Percentiles rank a stretch among this genome's conserved stretches.
Evolutionary conservation across 2,797 vertebrate genomes (phyloP).

Genomic region (Thripadectes ignobilis): DNA sequence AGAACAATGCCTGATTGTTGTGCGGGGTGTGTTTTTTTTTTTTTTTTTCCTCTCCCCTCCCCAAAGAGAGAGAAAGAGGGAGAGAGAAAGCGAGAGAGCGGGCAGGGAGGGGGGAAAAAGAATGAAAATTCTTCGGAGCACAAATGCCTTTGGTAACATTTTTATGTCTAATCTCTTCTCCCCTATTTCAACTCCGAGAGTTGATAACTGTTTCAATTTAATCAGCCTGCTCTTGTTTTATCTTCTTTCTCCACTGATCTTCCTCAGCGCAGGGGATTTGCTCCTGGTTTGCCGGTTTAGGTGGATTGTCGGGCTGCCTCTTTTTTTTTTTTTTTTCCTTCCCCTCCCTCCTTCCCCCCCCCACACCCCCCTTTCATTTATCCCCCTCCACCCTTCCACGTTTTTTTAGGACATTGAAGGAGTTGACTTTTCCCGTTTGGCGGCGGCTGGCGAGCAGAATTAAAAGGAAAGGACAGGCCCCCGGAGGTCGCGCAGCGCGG

Average conservation of each 20-base stretch:
- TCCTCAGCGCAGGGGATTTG: constrained; percentile 43
- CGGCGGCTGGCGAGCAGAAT: constrained; percentile 47
- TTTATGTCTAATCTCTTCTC: constrained; percentile 25
- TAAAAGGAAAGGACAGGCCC: constrained; percentile 42
- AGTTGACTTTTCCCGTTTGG: constrained; percentile 61
- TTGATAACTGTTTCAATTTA: constrained; percentile 58
- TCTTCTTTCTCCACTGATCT: constrained; percentile 61
- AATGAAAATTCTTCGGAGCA: constrained; percentile 79
- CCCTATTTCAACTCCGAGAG: constrained; percentile 27
- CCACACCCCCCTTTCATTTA: too few relatives aligned
- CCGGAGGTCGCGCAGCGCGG: constrained; percentile 52
- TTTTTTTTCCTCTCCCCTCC: background rate
- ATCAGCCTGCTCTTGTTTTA: constrained; percentile 49
- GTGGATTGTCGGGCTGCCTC: background rate
- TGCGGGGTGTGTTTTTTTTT: constrained; percentile 6
- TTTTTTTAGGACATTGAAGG: constrained; percentile 40
- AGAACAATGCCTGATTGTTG: constrained; percentile 94
- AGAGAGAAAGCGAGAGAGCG: background rate
- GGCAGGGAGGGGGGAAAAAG: constrained; percentile 8
- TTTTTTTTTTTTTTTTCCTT: background rate
- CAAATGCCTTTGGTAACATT: constrained; percentile 83
- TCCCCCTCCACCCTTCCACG: background rate
- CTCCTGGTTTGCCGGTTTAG: constrained; percentile 31
- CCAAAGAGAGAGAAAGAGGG: constrained; percentile 28
- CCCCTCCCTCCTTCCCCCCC: too few relatives aligned